These are phyloP conservation scores for Spodoptera litura DNA, from an alignment of 1,140 invertebrate genomes.

Conservation along the genomic window DNA sequence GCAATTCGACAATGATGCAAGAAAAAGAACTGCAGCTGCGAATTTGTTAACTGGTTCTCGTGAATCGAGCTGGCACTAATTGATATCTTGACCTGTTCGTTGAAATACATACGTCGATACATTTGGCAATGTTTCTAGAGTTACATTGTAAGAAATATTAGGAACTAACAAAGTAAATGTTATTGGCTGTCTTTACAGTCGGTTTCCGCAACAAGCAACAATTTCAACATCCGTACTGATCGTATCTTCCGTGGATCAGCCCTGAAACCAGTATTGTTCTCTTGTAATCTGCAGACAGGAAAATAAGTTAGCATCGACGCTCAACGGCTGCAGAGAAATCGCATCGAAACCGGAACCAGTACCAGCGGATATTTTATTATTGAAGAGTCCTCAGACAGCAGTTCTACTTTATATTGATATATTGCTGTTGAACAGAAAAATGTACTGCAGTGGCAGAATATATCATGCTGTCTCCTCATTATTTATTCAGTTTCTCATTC, in stretches of 20 bases:
- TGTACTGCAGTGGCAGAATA: neutral
- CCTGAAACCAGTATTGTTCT: slow-evolving; percentile 40
- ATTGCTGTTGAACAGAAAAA: slow-evolving; percentile 10
- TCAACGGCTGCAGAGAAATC: slow-evolving; percentile 33
- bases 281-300: slow-evolving; percentile 14
- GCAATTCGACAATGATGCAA: slow-evolving; percentile 19
- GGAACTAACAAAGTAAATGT: neutral
- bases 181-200: neutral
- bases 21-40: slow-evolving; percentile 25
- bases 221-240: slow-evolving; percentile 26
- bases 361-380: slow-evolving; percentile 36
- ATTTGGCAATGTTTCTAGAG: neutral
- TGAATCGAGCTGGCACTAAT: slow-evolving; percentile 22
- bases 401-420: slow-evolving; percentile 24
- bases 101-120: slow-evolving; percentile 11
- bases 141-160: neutral
- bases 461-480: neutral
- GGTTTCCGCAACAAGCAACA: slow-evolving; percentile 2
- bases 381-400: slow-evolving; percentile 19
- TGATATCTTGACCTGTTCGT: slow-evolving; percentile 13
- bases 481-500: slow-evolving; percentile 1
- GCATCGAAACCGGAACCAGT: slow-evolving; percentile 32
- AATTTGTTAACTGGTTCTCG: slow-evolving; percentile 30
- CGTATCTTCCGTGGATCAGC: slow-evolving; percentile 31
- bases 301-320: slow-evolving; percentile 23